These are phyloP conservation scores for Typhlichthys subterraneus DNA, from an alignment of 2,797 vertebrate genomes.

Conservation along the genomic window DNA sequence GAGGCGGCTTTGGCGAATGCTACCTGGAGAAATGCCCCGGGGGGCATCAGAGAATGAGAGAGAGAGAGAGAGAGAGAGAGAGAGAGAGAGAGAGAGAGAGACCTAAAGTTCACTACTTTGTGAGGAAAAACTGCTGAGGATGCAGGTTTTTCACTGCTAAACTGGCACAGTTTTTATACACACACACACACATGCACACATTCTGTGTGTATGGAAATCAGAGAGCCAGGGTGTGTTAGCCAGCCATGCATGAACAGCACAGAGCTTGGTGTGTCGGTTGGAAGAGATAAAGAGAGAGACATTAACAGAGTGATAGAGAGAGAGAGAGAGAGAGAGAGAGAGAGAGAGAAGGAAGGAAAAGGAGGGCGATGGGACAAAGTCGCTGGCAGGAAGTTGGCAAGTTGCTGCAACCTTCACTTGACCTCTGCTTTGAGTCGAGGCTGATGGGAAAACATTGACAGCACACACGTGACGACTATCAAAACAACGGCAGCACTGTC, in stretches of 20 bases:
- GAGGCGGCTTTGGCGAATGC: constrained; percentile 71
- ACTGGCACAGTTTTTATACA: constrained; percentile 64
- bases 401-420: constrained; percentile 15
- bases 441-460: constrained; percentile 22
- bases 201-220: constrained; percentile 55
- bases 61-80: constrained; percentile 41
- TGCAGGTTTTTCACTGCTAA: constrained; percentile 74
- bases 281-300: neutral
- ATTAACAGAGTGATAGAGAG: neutral
- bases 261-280: constrained; percentile 20
- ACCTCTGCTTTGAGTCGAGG: constrained; percentile 21
- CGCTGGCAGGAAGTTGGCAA: constrained; percentile 2
- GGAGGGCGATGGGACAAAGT: constrained; percentile 7
- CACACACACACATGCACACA: constrained; percentile 22
- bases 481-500: constrained; percentile 47
- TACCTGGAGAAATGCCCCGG: constrained; percentile 77
- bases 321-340: constrained; percentile 2
- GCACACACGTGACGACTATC: constrained; percentile 27
- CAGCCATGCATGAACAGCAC: constrained; percentile 54
- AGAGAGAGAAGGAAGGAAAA: constrained; percentile 2
- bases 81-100: constrained; percentile 44
- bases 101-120: constrained; percentile 17
- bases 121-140: constrained; percentile 73
- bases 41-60: constrained; percentile 52
- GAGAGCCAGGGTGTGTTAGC: constrained; percentile 45